phyloP scores from a whole-genome alignment of 1,140 invertebrate genomes.

The Tetramorium alpestre region DNA sequence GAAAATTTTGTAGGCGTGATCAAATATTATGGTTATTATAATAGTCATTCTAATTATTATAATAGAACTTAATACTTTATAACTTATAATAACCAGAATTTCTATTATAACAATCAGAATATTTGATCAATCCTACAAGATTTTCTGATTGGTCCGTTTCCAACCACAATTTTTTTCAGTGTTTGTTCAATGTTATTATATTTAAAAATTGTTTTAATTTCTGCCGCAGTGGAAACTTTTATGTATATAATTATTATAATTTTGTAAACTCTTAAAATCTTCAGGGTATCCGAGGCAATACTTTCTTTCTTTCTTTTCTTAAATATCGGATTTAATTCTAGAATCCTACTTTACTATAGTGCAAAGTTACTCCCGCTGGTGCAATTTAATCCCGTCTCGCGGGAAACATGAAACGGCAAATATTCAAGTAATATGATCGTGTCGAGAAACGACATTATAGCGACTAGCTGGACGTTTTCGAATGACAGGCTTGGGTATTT shows the following conservation, averaged over 20 bases:
- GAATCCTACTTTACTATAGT: conserved; percentile 1
- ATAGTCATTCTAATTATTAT: too few species aligned
- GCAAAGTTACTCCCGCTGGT: conserved; percentile 27
- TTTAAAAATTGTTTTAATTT: not conserved
- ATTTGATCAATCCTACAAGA: too few species aligned
- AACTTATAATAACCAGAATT: too few species aligned
- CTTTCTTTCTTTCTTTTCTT: not conserved
- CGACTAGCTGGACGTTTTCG: not conserved
- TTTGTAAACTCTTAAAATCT: not conserved
- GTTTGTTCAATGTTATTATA: too few species aligned
- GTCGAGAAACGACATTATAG: conserved; percentile 31
- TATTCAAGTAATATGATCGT: conserved; percentile 50
- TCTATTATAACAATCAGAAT: too few species aligned
- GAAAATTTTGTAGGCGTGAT: too few species aligned
- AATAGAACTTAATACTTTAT: too few species aligned
- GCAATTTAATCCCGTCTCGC: conserved; percentile 31
- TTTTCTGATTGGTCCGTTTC: too few species aligned
- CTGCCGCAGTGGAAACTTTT: not conserved
- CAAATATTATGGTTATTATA: too few species aligned
- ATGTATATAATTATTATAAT: not conserved
- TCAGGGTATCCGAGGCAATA: not conserved
- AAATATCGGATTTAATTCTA: conserved; percentile 5
- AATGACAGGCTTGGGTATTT: not conserved
- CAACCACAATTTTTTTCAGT: too few species aligned
- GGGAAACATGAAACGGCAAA: conserved; percentile 45